Conservation (phyloP, 2,888 invertebrate species). For the Lasioglossum lativentre region DNA sequence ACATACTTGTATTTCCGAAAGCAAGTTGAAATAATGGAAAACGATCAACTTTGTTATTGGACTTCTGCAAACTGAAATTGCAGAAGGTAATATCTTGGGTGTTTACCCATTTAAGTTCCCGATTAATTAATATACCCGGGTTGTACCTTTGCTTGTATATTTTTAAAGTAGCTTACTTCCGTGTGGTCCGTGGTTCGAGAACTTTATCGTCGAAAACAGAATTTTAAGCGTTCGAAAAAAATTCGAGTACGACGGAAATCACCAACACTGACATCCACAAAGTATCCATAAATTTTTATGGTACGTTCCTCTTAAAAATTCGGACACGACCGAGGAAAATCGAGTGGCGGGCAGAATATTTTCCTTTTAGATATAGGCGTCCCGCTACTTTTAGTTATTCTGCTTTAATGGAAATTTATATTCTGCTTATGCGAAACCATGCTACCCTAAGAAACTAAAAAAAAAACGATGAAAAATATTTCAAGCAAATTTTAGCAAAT, state of each 20-base stretch:
- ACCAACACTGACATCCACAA: not conserved
- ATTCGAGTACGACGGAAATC: not conserved
- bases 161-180: not conserved
- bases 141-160: not conserved
- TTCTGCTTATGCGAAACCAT: conserved; percentile 51
- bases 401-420: conserved; percentile 69
- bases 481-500: no score
- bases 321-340: conserved; percentile 38
- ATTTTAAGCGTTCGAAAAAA: not conserved
- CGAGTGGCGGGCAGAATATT: conserved; percentile 48
- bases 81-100: not conserved
- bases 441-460: not conserved
- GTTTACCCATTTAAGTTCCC: not conserved
- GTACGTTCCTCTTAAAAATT: conserved; percentile 36
- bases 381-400: conserved; percentile 50
- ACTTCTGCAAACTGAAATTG: not conserved
- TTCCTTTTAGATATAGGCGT: conserved; percentile 46
- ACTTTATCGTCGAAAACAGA: conserved; percentile 1
- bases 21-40: not conserved
- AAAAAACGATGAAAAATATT: not conserved
- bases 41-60: not conserved
- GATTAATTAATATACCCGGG: not conserved
- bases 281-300: conserved; percentile 45
- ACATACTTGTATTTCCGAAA: not conserved
- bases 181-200: not conserved